A percentile compares a stretch with the other conserved stretches of the same genome.
Conservation (phyloP, 2,888 invertebrate species). For the Agrilus biguttatus region DNA sequence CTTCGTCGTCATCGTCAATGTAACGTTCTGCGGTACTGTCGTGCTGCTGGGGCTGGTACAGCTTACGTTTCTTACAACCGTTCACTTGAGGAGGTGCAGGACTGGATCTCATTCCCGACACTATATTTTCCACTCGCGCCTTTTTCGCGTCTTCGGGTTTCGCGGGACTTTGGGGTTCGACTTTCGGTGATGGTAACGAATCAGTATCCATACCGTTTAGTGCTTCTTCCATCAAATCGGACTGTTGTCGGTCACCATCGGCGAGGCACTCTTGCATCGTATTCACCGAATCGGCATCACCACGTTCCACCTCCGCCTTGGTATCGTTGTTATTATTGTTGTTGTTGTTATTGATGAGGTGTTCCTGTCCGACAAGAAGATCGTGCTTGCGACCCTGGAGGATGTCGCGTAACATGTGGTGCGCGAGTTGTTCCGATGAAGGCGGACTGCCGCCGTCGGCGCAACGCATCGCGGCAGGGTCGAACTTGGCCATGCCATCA, state of each 20-base stretch:
- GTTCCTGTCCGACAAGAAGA: conserved; percentile 42
- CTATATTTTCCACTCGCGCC: conserved; percentile 89
- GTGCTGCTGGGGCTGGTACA: conserved; percentile 91
- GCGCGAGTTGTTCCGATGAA: conserved; percentile 43
- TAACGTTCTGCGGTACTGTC: conserved; percentile 51
- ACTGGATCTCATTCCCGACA: conserved; percentile 83
- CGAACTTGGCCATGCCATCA: conserved; percentile 27
- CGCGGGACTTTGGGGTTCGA: conserved; percentile 43
- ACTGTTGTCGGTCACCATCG: conserved; percentile 37
- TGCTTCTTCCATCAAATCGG: conserved; percentile 43
- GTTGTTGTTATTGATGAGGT: conserved; percentile 34
- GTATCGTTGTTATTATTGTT: conserved; percentile 38
- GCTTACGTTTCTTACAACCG: conserved; percentile 89
- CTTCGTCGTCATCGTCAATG: conserved; percentile 62
- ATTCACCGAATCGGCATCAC: conserved; percentile 14
- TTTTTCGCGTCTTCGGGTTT: conserved; percentile 63
- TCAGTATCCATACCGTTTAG: conserved; percentile 45
- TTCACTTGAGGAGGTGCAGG: conserved; percentile 72
- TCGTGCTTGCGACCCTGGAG: conserved; percentile 79
- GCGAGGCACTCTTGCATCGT: conserved; percentile 45
- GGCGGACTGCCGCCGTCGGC: conserved; percentile 38
- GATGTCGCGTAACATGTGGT: conserved; percentile 81
- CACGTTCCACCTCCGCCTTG: conserved; percentile 19
- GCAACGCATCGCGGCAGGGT: conserved; percentile 29
- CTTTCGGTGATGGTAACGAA: conserved; percentile 43